Base-by-base conservation (phyloP, 2,888 invertebrate species). In the Dusona sp. region DNA sequence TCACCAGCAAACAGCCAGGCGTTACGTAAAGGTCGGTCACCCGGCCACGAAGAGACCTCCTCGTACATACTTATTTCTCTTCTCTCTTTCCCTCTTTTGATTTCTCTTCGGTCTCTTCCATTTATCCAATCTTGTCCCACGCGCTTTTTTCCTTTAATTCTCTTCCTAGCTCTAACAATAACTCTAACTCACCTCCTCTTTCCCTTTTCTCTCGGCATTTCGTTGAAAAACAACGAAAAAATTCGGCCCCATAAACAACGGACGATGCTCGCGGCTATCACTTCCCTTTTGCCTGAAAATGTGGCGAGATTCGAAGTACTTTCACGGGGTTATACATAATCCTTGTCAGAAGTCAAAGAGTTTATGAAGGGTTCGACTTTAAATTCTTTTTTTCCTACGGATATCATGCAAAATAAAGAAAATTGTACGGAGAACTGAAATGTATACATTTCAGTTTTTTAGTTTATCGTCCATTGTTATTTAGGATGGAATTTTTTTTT, bases 21-120 rank as follows among this genome's bases (percentile, higher is more conserved):
- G 93, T 94, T 94, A 94, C 94, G 94, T 94, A 94, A 94, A 94
- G 94, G 94, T 94, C 94, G 94, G 93, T 94, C 93, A 94, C 94
- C 94, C 93, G 93, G 91, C 92, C 91, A 91, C 90, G 91, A 88
- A 90, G 87, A 90, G 88, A 87, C 74, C 86, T 87, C 87, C 86
- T 81, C 84, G 87, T 81, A 88, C 68, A 78, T 86, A 88, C 88
- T 85, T 88, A 84, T 87, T 85, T 85, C 86, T 38, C 86, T 81
- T 87, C 87, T 87, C 87, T 87, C 88, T 86, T 88, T 85, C 85
- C 87, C 87, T 61, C 87, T 67, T 70, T 79, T 79, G 54, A 42
- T 72, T 64, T 36, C 73, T 51, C 38, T 33, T 70, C 19, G 22
- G n/a, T 51, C 67, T 74, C 33, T 33, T 70, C 29, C 74, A 61